Evolutionary conservation across 2,113 vertebrate genomes (phyloP), one percentile per base, ranked within the genome.

Genomic region (Corydoras sp.): DNA sequence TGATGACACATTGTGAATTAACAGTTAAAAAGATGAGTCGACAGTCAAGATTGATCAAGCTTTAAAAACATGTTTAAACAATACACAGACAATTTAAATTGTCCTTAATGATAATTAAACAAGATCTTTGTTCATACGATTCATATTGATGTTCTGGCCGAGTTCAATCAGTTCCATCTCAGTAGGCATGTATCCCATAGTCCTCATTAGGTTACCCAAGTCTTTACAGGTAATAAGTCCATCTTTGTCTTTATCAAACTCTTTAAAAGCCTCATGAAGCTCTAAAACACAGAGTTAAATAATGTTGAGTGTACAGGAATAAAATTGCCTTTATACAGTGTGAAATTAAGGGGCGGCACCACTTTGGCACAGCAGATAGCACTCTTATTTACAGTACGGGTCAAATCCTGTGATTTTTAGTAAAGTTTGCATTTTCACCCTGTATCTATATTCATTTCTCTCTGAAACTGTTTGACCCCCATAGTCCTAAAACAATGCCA

Each of bases 141-240:
- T 98, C 95, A 98, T 98, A 89, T 96, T 98, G 88, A 98, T 97
- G 83, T 94, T 95, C 84, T 98, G 96, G 69, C 95, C 92, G 10
- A 98, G 88, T 76, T 98, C 92, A 3, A 98, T 94, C 58, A 98
- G 91, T 79, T 98, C 96, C 96, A 98, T 98, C 83, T 98, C 96
- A 0, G 96, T 98, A n/a, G 94, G 95, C 95, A 97, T 98, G 87
- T 95, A 98, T 69, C 95, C 96, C 96, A 98, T 98, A 5, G 95
- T 98, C 48, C 96, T 88, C 96, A 98, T 98, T 81, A 95, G 92
- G 83, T 98, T 96, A 14, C 96, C 95, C 89, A 98, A 85, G 79
- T 98, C 94, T 80, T 95, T 93, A 81, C 95, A 98, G 89, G 86
- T 92, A 83, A 98, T 98, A 73, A 93, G 93, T 49, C 96, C 95